These are phyloP conservation scores for Caenorhabditis doughertyi DNA, from an alignment of 2,888 invertebrate species.

Conservation along the genomic window DNA sequence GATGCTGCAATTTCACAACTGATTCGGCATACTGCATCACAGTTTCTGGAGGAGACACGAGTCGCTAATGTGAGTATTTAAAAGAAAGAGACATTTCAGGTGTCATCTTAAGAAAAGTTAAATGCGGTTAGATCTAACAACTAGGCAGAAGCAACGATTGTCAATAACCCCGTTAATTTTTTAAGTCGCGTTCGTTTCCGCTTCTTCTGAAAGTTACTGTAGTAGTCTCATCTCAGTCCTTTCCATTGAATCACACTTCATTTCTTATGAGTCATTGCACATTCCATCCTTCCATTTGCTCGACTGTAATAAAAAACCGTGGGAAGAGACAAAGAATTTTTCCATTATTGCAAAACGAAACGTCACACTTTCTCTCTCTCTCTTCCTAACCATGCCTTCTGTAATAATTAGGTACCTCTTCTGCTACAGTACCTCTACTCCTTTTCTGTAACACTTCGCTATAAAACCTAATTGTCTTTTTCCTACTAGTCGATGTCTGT, in stretches of 20 bases:
- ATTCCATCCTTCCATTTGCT: neutral
- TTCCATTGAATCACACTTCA: neutral
- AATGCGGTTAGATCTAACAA: too few species aligned
- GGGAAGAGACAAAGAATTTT: neutral
- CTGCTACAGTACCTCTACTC: neutral
- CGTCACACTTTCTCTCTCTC: conserved; percentile 34
- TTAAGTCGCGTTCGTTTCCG: too few species aligned
- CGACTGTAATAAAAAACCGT: neutral
- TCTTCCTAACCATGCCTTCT: neutral
- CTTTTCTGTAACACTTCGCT: conserved; percentile 8
- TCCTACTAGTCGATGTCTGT: conserved; percentile 15
- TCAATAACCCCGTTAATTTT: too few species aligned
- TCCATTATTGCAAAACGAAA: neutral
- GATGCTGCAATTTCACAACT: conserved; percentile 74
- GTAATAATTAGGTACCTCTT: conserved; percentile 18
- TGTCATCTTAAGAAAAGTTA: too few species aligned
- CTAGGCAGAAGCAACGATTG: too few species aligned
- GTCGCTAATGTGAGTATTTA: conserved; percentile 67
- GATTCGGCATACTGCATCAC: conserved; percentile 68
- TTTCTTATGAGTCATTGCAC: neutral
- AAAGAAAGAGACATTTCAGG: too few species aligned
- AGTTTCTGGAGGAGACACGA: conserved; percentile 70
- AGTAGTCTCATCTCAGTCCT: neutral
- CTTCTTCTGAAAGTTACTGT: too few species aligned
- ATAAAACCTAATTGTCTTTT: conserved; percentile 49